Evolutionary conservation across 2,888 invertebrate genomes (phyloP).

Genomic region (Didymodactylos carnosus): DNA sequence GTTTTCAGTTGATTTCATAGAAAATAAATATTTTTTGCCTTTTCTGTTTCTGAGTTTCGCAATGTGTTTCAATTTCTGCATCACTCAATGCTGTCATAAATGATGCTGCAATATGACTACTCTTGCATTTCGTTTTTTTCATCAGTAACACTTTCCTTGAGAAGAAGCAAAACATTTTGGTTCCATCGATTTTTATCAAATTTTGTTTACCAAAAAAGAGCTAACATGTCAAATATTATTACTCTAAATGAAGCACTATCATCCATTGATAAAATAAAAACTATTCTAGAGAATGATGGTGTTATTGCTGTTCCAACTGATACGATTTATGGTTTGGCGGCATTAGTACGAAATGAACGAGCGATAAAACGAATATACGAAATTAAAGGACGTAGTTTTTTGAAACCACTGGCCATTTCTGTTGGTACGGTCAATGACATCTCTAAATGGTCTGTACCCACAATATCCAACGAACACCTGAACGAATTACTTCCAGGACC

Average conservation of each 20-base stretch:
- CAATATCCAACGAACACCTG: slow-evolving; percentile 49
- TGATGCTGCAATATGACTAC: no score
- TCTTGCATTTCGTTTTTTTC: no score
- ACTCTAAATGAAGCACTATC: not conserved
- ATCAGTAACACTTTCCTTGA: no score
- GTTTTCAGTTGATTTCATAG: no score
- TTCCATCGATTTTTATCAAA: not conserved
- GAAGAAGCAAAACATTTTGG: no score
- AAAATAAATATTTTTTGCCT: no score
- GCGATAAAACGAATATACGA: slow-evolving; percentile 60
- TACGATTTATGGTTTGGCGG: slow-evolving; percentile 85
- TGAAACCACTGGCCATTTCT: slow-evolving; percentile 82
- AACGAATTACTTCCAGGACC: slow-evolving; percentile 67
- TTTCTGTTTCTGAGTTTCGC: no score
- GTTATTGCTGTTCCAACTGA: slow-evolving; percentile 79
- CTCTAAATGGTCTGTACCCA: slow-evolving; percentile 51
- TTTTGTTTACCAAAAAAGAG: not conserved
- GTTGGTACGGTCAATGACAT: slow-evolving; percentile 54
- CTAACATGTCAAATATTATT: not conserved
- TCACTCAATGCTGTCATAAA: no score
- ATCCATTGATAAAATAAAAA: not conserved
- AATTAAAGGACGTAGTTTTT: slow-evolving; percentile 59
- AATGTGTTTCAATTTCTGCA: no score
- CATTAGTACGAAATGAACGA: slow-evolving; percentile 54
- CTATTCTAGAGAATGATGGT: slow-evolving; percentile 30